Evolutionary conservation across 2,888 invertebrate species (phyloP).

Genomic region (Steromphala cineraria): DNA sequence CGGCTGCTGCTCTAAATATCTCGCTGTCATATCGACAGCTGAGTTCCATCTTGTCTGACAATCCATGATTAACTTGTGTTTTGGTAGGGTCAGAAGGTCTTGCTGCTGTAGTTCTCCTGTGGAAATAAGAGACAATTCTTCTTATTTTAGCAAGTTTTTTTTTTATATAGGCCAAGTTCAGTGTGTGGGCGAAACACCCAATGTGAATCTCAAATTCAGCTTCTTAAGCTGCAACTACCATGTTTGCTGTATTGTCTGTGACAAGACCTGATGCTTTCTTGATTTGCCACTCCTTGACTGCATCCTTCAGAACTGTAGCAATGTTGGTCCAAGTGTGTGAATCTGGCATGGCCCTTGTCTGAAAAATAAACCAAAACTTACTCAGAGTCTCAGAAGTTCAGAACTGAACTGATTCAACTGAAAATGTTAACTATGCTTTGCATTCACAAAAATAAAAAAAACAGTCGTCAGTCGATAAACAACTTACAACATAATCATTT

Average conservation of each 20-base stretch:
- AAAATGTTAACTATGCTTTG: too few species aligned
- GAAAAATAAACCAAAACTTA: too few species aligned
- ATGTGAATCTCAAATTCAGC: slow-evolving; percentile 6
- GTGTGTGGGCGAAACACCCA: slow-evolving; percentile 34
- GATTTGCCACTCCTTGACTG: background rate
- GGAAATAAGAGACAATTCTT: slow-evolving; percentile 30
- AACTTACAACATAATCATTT: too few species aligned
- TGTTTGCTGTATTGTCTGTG: slow-evolving; percentile 35
- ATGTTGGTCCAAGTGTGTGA: too few species aligned
- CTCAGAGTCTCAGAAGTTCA: too few species aligned
- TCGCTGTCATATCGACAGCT: slow-evolving; percentile 26
- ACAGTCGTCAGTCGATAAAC: too few species aligned
- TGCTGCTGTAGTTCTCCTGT: slow-evolving; percentile 25
- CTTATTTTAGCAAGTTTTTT: slow-evolving; percentile 25
- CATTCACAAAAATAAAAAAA: too few species aligned
- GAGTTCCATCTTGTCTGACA: slow-evolving; percentile 35
- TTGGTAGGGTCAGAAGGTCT: slow-evolving; percentile 24
- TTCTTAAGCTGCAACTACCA: slow-evolving; percentile 25
- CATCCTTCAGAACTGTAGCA: too few species aligned
- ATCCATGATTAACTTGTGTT: slow-evolving; percentile 34
- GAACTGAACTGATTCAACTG: too few species aligned
- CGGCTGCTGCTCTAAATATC: slow-evolving; percentile 33
- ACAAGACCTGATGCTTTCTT: background rate
- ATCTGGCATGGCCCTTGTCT: too few species aligned
- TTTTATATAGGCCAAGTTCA: slow-evolving; percentile 28